phyloP scores from a whole-genome alignment of 2,888 invertebrate genomes.

The Hemithea aestivaria region DNA sequence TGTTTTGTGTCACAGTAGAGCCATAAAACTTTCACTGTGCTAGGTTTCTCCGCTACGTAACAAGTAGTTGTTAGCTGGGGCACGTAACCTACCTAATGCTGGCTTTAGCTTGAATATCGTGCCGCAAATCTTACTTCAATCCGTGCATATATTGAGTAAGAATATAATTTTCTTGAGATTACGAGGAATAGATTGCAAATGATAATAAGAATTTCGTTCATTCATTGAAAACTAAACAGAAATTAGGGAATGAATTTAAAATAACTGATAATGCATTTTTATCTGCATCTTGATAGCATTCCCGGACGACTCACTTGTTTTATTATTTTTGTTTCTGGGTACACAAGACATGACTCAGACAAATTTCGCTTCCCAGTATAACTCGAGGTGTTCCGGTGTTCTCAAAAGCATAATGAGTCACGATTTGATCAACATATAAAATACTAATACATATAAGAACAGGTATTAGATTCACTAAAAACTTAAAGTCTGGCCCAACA shows the following conservation, averaged over 20 bases:
- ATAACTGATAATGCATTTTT: conserved; percentile 21
- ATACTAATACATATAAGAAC: conserved; percentile 23
- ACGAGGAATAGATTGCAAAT: conserved; percentile 19
- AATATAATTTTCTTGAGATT: conserved; percentile 17
- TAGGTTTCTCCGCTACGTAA: conserved; percentile 65
- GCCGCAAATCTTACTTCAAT: conserved; percentile 22
- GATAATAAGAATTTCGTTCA: conserved; percentile 8
- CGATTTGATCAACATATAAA: conserved; percentile 23
- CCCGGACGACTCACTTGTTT: conserved; percentile 19
- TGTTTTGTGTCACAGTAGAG: conserved; percentile 44
- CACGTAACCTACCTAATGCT: conserved; percentile 38
- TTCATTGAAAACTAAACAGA: conserved; percentile 1
- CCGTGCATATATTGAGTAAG: conserved; percentile 22
- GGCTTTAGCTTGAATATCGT: conserved; percentile 25
- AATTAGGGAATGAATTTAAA: conserved; percentile 6
- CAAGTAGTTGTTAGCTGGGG: conserved; percentile 46
- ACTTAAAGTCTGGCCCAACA: conserved; percentile 16
- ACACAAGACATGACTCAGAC: conserved; percentile 49
- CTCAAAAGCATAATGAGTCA: conserved; percentile 17
- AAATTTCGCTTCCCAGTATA: conserved; percentile 41
- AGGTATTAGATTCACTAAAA: conserved; percentile 2
- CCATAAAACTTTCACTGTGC: conserved; percentile 63
- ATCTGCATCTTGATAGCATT: conserved; percentile 30
- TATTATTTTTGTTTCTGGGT: conserved; percentile 24
- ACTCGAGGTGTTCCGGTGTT: conserved; percentile 18